Percentiles rank a stretch among this genome's conserved stretches.
These are phyloP conservation scores for Cyanoliseus patagonus DNA, from an alignment of 2,113 vertebrate genomes.

Conservation along the genomic window DNA sequence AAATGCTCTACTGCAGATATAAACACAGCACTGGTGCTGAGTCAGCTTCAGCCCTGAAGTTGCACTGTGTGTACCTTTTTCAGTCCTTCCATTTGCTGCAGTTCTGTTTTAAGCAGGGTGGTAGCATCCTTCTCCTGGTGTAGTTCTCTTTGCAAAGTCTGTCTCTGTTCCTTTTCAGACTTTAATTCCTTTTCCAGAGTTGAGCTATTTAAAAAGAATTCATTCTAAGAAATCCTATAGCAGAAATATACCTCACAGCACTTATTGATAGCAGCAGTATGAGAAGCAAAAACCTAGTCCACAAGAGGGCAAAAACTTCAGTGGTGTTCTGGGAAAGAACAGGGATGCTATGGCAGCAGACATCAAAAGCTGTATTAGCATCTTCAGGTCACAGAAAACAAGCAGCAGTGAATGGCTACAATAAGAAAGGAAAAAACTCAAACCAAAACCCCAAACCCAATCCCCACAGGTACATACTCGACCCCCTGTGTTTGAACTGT, in stretches of 20 bases:
- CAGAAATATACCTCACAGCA: background rate
- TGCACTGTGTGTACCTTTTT: slow-evolving; percentile 71
- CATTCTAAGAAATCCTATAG: background rate
- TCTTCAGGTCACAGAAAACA: background rate
- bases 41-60: background rate
- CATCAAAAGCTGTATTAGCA: background rate
- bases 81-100: slow-evolving; percentile 92
- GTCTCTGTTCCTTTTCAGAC: slow-evolving; percentile 89
- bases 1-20: background rate
- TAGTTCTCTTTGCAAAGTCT: slow-evolving; percentile 86
- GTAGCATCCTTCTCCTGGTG: slow-evolving; percentile 89
- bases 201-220: slow-evolving; percentile 73
- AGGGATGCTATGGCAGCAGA: background rate
- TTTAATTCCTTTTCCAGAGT: slow-evolving; percentile 89
- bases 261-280: background rate
- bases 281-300: background rate
- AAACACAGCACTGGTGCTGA: background rate
- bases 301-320: background rate
- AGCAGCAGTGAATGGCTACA: background rate
- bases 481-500: background rate
- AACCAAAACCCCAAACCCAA: background rate
- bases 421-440: background rate
- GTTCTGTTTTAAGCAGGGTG: slow-evolving; percentile 85
- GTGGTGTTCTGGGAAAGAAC: background rate
- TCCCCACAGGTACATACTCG: background rate